phyloP scores from a whole-genome alignment of 2,888 invertebrate species.

The Tanytarsus gracilentus region DNA sequence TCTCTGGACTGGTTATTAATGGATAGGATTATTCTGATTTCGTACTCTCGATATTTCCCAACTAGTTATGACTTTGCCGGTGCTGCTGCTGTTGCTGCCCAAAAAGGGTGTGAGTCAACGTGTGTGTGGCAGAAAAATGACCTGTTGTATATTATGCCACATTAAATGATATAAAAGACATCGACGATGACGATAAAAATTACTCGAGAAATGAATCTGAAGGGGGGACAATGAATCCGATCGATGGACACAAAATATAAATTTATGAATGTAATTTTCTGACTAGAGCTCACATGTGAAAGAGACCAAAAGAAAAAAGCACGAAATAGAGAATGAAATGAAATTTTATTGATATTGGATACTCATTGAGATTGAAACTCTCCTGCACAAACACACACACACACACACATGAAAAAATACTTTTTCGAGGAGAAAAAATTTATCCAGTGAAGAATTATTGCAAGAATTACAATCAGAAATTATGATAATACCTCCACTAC shows the following conservation, averaged over 20 bases:
- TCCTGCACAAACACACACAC: not conserved
- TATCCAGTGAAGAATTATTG: constrained; percentile 21
- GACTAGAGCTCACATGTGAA: not conserved
- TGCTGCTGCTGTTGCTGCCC: no score
- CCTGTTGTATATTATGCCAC: not conserved
- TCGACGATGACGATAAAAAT: no score
- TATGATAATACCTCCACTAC: constrained; percentile 25
- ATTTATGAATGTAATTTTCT: constrained; percentile 24
- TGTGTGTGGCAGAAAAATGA: not conserved
- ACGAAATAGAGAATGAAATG: constrained; percentile 15
- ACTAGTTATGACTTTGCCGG: no score
- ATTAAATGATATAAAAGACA: not conserved
- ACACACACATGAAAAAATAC: not conserved
- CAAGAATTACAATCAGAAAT: constrained; percentile 19
- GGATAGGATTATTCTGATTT: not conserved
- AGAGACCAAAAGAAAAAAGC: not conserved
- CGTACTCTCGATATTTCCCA: no score
- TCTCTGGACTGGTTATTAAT: not conserved
- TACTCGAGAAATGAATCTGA: no score
- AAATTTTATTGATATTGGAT: constrained; percentile 28
- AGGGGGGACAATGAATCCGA: not conserved
- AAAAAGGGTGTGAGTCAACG: no score
- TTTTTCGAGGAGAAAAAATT: not conserved
- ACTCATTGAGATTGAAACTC: not conserved
- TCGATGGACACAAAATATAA: constrained; percentile 22